phyloP scores from a whole-genome alignment of 2,888 invertebrate species.

The Nomada ferruginata region DNA sequence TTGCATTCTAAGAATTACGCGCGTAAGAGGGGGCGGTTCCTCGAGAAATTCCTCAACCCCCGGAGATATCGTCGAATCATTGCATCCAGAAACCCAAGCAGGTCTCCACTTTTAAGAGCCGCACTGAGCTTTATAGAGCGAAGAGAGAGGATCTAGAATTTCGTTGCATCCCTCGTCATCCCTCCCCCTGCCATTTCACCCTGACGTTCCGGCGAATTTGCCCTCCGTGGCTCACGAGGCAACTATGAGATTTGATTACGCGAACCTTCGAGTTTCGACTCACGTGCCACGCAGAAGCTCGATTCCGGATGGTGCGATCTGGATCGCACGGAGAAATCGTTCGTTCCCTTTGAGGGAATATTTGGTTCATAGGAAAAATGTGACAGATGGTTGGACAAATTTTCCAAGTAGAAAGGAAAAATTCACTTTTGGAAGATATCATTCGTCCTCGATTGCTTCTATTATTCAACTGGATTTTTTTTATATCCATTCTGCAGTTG shows the following conservation, averaged over 20 bases:
- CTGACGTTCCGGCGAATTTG: conserved; percentile 25
- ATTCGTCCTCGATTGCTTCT: too few species aligned
- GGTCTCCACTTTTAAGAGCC: not conserved
- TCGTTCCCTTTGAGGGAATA: not conserved
- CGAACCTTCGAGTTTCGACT: conserved; percentile 42
- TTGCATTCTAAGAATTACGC: conserved; percentile 1
- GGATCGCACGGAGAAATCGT: conserved; percentile 2
- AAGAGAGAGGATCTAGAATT: conserved; percentile 6
- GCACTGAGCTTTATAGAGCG: not conserved
- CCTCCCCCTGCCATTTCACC: conserved; percentile 43
- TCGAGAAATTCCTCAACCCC: not conserved
- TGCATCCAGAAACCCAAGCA: not conserved
- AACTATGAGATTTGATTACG: conserved; percentile 59
- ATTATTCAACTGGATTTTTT: too few species aligned
- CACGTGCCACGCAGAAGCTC: conserved; percentile 52
- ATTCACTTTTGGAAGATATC: too few species aligned
- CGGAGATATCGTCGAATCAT: not conserved
- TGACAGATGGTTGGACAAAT: too few species aligned
- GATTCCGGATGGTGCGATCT: conserved; percentile 24
- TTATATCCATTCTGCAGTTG: too few species aligned
- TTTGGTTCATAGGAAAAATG: not conserved
- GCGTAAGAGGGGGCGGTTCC: not conserved
- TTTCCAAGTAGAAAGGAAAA: too few species aligned
- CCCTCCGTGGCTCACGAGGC: conserved; percentile 33
- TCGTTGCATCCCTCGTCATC: conserved; percentile 38